A percentile compares a stretch with the other conserved stretches of the same genome.
Conservation (phyloP, 2,888 invertebrate genomes). For the Calliphora vomitoria region DNA sequence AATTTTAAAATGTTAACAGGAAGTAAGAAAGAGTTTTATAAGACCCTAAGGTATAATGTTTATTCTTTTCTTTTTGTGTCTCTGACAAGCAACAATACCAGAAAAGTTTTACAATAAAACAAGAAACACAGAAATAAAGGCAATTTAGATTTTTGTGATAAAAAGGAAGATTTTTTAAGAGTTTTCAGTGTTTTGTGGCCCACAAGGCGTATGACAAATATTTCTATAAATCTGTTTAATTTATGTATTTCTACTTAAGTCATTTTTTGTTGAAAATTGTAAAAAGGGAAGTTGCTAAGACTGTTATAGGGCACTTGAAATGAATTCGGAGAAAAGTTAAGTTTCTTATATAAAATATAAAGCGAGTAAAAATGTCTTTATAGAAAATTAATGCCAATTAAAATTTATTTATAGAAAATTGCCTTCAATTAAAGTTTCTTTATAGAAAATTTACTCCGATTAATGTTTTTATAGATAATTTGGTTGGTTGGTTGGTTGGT, state of each 20-base stretch:
- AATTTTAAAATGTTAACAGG: constrained; percentile 50
- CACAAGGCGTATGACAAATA: constrained; percentile 41
- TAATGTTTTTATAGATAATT: too few species aligned
- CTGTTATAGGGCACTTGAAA: too few species aligned
- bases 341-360: background rate
- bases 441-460: too few species aligned
- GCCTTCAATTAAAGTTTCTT: too few species aligned
- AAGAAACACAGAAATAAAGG: constrained; percentile 29
- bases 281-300: too few species aligned
- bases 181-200: constrained; percentile 18
- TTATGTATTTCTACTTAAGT: constrained; percentile 16
- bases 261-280: background rate
- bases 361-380: background rate
- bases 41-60: constrained; percentile 48
- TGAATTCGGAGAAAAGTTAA: background rate
- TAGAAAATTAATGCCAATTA: background rate
- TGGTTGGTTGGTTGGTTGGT: too few species aligned
- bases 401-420: background rate
- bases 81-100: constrained; percentile 29
- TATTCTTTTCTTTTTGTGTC: background rate
- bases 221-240: constrained; percentile 41
- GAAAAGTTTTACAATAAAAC: constrained; percentile 47
- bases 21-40: constrained; percentile 34
- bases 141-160: constrained; percentile 51
- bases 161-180: constrained; percentile 12